Evolutionary conservation across 2,797 vertebrate genomes (phyloP), one percentile per base, ranked within the genome.

Genomic region (Geotrypetes seraphini): DNA sequence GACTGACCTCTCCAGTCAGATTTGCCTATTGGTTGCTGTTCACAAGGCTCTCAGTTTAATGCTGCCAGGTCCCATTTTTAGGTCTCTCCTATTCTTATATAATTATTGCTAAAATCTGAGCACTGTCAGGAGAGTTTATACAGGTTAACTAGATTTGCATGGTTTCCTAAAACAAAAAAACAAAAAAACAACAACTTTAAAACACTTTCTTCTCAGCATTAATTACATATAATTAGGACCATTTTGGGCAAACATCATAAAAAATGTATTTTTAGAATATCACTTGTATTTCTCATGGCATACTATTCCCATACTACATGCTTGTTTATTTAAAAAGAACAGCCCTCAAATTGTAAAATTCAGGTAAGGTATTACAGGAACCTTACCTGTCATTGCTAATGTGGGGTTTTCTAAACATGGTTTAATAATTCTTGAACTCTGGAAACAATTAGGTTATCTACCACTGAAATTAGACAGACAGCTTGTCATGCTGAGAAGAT

Each of bases 401-500:
- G 60, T 42, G 15, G 49, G 35, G 49, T 34, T n/a, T 52, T 44
- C 58, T 37, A 20, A 66, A 71, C 60, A 64, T 4, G 40, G 57
- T 59, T 73, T 75, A 78, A 79, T 81, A 71, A 73, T 72, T 38
- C 25, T 71, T 66, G 58, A 53, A 67, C 69, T 76, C 78, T 78
- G 76, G 70, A 73, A 78, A 50, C 77, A 48, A 75, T 78, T 73
- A 78, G 65, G 57, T 62, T 61, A 67, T 69, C 64, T 35, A 44
- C 49, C 67, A 78, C 77, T 69, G 75, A 72, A 78, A 71, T 42
- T 57, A 54, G 44, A 21, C 50, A 27, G 73, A 10, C 38, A 33
- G 32, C 43, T 19, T 18, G 54, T 39, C 22, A 55, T 5, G 40
- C 47, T 7, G 50, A 43, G 36, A 51, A 55, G 31, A 35, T 49